Percentiles rank a stretch among this genome's conserved stretches.
Evolutionary conservation across 2,113 vertebrate genomes (phyloP).

Genomic region (Myxocyprinus asiaticus): DNA sequence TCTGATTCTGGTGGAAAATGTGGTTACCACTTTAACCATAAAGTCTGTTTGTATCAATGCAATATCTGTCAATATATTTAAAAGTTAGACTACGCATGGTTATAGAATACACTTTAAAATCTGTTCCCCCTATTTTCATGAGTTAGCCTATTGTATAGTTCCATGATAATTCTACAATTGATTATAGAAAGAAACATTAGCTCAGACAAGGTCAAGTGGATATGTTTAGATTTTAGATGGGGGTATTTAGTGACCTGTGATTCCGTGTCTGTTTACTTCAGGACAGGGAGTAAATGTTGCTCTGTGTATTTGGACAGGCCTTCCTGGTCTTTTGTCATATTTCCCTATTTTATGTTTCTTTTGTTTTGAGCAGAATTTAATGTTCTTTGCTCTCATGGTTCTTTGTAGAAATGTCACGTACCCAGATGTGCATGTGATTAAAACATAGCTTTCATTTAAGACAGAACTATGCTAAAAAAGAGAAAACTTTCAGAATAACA

Average conservation of each 20-base stretch:
- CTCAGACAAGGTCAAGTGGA: not conserved
- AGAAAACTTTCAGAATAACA: not conserved
- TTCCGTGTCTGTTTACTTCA: slow-evolving; percentile 25
- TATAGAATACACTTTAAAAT: not conserved
- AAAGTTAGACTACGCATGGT: too few species aligned
- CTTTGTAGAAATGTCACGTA: not conserved
- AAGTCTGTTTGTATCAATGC: not conserved
- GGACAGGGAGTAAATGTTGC: slow-evolving; percentile 5
- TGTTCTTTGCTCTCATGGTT: slow-evolving; percentile 7
- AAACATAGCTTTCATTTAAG: not conserved
- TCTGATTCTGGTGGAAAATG: not conserved
- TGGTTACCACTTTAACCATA: not conserved
- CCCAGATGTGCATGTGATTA: not conserved
- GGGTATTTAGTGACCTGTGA: slow-evolving; percentile 1
- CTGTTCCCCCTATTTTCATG: too few species aligned
- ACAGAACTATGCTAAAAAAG: not conserved
- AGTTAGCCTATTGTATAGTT: not conserved
- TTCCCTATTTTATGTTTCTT: slow-evolving; percentile 30
- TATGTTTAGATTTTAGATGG: slow-evolving; percentile 24
- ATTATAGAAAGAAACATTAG: not conserved
- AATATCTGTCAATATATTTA: not conserved
- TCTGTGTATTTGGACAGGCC: slow-evolving; percentile 41
- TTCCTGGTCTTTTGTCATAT: slow-evolving; percentile 42
- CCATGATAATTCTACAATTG: not conserved
- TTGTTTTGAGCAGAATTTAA: slow-evolving; percentile 25